Base-by-base conservation (phyloP, 1,140 invertebrate species). In the Zaprionus ornatus region DNA sequence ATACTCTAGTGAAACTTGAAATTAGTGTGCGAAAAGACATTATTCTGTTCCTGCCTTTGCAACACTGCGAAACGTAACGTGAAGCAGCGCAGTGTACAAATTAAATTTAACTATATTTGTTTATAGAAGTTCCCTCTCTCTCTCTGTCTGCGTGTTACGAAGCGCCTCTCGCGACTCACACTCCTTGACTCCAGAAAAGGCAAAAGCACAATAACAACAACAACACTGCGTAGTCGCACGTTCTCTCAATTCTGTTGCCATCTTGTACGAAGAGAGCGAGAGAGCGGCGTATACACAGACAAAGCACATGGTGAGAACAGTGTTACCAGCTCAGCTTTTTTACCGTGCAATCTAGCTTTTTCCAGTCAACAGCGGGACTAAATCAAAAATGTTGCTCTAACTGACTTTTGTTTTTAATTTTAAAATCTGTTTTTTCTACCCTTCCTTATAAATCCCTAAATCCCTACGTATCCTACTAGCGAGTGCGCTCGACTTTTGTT, bases 241-340 rank as follows among this genome's bases (percentile, higher is more conserved):
- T 63, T 57, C 57, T 61, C 55, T 61, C 42, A 32, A 3, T 61
- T 68, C 25, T 42, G 6, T 61, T 73, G 71, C 54, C 54, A 61
- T 71, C n/a, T 27, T 61, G 35, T 52, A 29, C 12, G 35, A 27
- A 29, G 59, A 62, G 54, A 25, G 15, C 50, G 40, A 35, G 32
- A 40, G 42, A 21, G 19, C 29, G 40, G 9, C 45, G 3, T 19
- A 1, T 19, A 12, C 10, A 5, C 19, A 50, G 17, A 13, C 17
- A 23, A 10, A 12, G 17, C 19, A 50, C 19, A 50, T 19, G 19
- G 45, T 19, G 19, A 50, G 45, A 50, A 10, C 29, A 32, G 1
- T 32, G 29, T 10, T 10, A 32, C 2, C 29, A 32, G 29, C 9
- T 9, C 9, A 32, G 29, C 29, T 10, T 32, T 32, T 29, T 10